These are phyloP conservation scores for Colostygia pectinataria DNA, from an alignment of 2,888 invertebrate genomes.

Conservation along the genomic window DNA sequence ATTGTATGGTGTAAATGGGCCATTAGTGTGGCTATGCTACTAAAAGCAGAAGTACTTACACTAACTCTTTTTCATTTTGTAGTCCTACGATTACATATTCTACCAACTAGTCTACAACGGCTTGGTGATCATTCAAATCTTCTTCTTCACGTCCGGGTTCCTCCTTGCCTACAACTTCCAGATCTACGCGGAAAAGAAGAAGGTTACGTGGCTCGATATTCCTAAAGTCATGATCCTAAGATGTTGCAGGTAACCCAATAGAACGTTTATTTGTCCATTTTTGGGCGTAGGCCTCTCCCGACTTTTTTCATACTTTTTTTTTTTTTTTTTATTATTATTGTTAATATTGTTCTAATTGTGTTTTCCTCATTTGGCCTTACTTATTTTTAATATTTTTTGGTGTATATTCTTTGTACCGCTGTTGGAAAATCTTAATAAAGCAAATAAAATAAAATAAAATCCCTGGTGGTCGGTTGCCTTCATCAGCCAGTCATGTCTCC, in stretches of 20 bases:
- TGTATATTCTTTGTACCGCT: no score
- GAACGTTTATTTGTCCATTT: no score
- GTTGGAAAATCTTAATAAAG: no score
- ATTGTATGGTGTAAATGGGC: no score
- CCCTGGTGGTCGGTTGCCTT: no score
- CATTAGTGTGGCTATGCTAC: no score
- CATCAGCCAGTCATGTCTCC: no score
- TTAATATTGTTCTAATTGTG: no score
- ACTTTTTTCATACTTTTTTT: not conserved
- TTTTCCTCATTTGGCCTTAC: no score
- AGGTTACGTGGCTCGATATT: constrained; percentile 5
- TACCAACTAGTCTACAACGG: constrained; percentile 14
- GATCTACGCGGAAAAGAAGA: constrained; percentile 4
- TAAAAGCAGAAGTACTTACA: not conserved
- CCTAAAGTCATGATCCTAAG: constrained; percentile 1
- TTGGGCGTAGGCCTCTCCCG: not conserved
- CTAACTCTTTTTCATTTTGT: not conserved
- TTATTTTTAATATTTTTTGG: no score
- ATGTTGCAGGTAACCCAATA: not conserved
- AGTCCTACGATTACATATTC: constrained; percentile 7
- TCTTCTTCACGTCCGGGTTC: constrained; percentile 34
- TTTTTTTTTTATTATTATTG: no score
- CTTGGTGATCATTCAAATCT: constrained; percentile 29
- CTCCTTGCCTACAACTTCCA: constrained; percentile 22
- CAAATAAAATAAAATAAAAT: no score